Evolutionary conservation across 1,140 invertebrate genomes (phyloP).

Genomic region (Lordiphosa mommai): DNA sequence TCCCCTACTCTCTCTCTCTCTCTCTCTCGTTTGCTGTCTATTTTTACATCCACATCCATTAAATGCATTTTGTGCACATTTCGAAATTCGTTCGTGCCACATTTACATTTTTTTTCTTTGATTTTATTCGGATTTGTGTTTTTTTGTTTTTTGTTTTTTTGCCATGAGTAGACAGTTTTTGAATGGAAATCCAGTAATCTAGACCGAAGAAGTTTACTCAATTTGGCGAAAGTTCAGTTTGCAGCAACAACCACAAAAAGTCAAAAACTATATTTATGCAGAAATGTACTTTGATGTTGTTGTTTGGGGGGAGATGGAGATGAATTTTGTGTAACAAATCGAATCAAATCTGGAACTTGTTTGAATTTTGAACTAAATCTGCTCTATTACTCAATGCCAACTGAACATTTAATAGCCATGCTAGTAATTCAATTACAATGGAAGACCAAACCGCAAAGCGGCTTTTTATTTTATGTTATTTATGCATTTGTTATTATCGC

Average conservation of each 20-base stretch:
- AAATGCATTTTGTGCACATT: conserved; percentile 74
- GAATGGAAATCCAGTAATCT: conserved; percentile 29
- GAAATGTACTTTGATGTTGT: conserved; percentile 4
- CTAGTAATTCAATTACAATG: conserved; percentile 22
- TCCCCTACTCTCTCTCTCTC: conserved; percentile 29
- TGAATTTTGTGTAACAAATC: background rate
- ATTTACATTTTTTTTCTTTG: conserved; percentile 64
- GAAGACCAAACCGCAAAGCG: background rate
- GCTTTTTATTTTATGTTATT: background rate
- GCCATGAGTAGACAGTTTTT: conserved; percentile 62
- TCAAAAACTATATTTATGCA: background rate
- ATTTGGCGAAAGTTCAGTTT: conserved; percentile 45
- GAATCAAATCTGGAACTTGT: background rate
- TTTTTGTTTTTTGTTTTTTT: conserved; percentile 32
- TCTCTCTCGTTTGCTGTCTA: conserved; percentile 19
- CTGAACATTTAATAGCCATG: conserved; percentile 20
- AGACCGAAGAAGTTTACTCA: conserved; percentile 14
- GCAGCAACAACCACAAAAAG: conserved; percentile 2
- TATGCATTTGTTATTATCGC: too few relatives aligned
- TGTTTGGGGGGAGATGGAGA: background rate
- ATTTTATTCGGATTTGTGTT: conserved; percentile 27
- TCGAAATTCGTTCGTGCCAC: conserved; percentile 64
- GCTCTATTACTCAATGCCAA: background rate
- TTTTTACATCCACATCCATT: conserved; percentile 61
- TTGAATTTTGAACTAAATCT: background rate